Conservation (phyloP, 2,888 invertebrate species). For the Standfussiana lucernea region DNA sequence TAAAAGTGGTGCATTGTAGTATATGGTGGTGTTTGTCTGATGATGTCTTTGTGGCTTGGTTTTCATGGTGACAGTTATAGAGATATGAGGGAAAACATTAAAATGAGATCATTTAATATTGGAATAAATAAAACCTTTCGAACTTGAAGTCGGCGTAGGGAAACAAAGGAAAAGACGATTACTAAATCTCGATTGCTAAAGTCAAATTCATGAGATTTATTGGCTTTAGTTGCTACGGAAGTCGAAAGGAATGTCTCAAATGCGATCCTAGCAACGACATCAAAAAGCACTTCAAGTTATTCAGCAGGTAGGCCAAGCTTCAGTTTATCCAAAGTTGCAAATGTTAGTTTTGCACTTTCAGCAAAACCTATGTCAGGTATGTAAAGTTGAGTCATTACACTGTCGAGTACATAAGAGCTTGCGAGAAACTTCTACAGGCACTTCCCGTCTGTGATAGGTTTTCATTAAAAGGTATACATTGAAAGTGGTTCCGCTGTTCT, state of each 20-base stretch:
- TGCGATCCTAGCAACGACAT: not conserved
- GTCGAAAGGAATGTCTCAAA: not conserved
- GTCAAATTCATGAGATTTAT: not conserved
- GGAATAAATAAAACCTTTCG: not conserved
- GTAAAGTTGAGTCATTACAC: conserved; percentile 52
- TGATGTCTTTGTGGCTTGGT: conserved; percentile 14
- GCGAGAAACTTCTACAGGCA: conserved; percentile 47
- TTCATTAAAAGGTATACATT: conserved; percentile 55
- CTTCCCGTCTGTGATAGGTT: conserved; percentile 51
- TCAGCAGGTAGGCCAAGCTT: not conserved
- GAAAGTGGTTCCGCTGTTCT: conserved; percentile 38
- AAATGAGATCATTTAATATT: not conserved
- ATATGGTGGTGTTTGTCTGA: conserved; percentile 28
- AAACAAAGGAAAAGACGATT: conserved; percentile 1
- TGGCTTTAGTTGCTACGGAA: not conserved
- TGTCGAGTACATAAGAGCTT: conserved; percentile 41
- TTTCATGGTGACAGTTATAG: not conserved
- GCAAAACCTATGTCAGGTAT: conserved; percentile 8
- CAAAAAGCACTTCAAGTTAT: not conserved
- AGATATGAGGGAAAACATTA: conserved; percentile 7
- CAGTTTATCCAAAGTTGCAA: conserved; percentile 11
- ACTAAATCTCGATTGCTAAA: not conserved
- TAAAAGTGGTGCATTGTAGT: conserved; percentile 59
- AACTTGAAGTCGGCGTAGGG: not conserved
- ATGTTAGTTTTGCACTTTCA: conserved; percentile 30